Percentiles rank a stretch among this genome's conserved stretches.
Evolutionary conservation across 2,888 invertebrate species (phyloP).

Genomic region (Neoaliturus tenellus): DNA sequence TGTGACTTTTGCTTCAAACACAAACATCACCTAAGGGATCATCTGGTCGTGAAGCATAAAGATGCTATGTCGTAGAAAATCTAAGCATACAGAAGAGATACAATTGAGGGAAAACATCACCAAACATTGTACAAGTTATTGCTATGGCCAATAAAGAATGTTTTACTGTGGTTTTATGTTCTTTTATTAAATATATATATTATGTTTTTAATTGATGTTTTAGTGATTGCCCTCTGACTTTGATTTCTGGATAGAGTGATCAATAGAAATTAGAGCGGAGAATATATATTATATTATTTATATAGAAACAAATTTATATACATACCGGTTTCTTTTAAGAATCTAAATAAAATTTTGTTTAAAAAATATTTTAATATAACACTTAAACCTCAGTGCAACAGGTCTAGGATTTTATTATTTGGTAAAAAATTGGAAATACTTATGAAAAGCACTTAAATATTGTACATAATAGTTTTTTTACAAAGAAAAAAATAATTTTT

Average conservation of each 20-base stretch:
- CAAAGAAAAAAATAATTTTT: no score
- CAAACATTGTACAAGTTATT: not conserved
- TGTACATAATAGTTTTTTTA: no score
- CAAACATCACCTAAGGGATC: slow-evolving; percentile 60
- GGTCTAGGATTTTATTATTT: no score
- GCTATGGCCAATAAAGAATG: not conserved
- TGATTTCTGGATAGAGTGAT: not conserved
- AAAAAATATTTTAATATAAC: no score
- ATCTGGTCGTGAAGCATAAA: slow-evolving; percentile 45
- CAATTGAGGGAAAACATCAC: not conserved
- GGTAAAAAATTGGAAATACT: no score
- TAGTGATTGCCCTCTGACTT: not conserved
- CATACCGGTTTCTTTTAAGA: no score
- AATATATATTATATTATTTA: no score
- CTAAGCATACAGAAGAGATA: not conserved
- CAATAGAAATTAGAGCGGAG: no score
- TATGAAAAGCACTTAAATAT: no score
- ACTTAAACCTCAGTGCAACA: no score
- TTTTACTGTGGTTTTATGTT: slow-evolving; percentile 12
- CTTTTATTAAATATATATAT: not conserved
- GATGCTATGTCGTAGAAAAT: not conserved
- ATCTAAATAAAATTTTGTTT: no score
- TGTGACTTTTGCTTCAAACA: slow-evolving; percentile 62
- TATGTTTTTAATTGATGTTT: not conserved
- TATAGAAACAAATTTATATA: no score